Conservation (phyloP, 1,140 invertebrate genomes). For the Potamilus streckersoni region DNA sequence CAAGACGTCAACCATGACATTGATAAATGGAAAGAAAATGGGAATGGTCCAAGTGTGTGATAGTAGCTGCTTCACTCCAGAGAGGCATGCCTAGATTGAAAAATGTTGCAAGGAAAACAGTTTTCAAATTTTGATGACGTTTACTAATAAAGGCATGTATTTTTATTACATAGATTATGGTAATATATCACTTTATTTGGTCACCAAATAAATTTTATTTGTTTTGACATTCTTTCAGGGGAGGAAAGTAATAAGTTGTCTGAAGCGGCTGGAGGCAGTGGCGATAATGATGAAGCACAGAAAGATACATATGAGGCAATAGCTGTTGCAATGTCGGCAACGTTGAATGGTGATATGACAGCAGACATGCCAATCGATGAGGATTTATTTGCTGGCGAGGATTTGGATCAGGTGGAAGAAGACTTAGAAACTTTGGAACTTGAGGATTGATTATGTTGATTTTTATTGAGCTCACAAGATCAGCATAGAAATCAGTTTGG, state of each 20-base stretch:
- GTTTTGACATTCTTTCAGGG: conserved; percentile 27
- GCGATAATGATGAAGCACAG: too few relatives aligned
- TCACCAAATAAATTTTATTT: neutral
- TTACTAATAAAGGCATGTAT: too few relatives aligned
- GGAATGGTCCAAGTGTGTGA: too few relatives aligned
- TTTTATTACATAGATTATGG: too few relatives aligned
- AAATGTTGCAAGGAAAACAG: too few relatives aligned
- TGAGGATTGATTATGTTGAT: conserved; percentile 41
- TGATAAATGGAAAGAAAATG: too few relatives aligned
- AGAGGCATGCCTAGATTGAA: too few relatives aligned
- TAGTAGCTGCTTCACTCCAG: too few relatives aligned
- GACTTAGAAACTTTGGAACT: conserved; percentile 76
- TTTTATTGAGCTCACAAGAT: too few relatives aligned
- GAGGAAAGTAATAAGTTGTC: conserved; percentile 54
- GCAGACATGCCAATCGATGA: conserved; percentile 86
- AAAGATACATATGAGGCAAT: conserved; percentile 37
- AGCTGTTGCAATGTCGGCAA: conserved; percentile 57
- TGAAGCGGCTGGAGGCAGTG: conserved; percentile 46
- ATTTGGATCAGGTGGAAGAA: conserved; percentile 85
- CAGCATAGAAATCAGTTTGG: too few relatives aligned
- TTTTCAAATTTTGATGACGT: too few relatives aligned
- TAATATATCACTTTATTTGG: neutral
- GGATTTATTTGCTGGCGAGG: conserved; percentile 92
- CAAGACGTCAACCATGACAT: too few relatives aligned
- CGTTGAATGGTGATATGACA: conserved; percentile 55